Percentiles rank a stretch among this genome's conserved stretches.
phyloP scores from a whole-genome alignment of 2,888 invertebrate genomes.

The Nemotelus pantherinus region DNA sequence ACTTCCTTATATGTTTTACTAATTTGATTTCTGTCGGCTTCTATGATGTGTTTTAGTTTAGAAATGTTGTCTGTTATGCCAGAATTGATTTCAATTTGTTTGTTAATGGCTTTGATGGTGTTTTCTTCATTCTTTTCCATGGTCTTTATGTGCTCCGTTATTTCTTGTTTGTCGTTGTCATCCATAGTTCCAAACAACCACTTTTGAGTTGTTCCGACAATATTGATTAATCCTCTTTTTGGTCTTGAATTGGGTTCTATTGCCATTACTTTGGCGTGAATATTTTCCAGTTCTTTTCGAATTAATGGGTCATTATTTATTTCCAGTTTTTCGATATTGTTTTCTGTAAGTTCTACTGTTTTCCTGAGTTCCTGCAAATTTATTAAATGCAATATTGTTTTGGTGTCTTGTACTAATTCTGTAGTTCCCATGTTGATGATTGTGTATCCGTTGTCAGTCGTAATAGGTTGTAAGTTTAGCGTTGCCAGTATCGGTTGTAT shows the following conservation, averaged over 20 bases:
- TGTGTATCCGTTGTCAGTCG: too few relatives aligned
- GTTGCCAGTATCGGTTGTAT: neutral
- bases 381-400: too few relatives aligned
- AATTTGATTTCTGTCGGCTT: slow-evolving; percentile 1
- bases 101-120: neutral
- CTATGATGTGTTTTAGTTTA: neutral
- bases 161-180: slow-evolving; percentile 1
- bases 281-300: neutral
- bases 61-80: neutral
- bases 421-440: too few relatives aligned
- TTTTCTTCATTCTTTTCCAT: neutral
- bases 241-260: neutral
- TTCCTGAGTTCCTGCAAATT: too few relatives aligned
- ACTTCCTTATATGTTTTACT: too few relatives aligned
- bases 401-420: too few relatives aligned
- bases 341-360: too few relatives aligned
- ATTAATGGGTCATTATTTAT: neutral
- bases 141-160: neutral
- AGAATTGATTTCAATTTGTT: neutral
- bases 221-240: slow-evolving; percentile 20
- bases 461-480: neutral
- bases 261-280: neutral
- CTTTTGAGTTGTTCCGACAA: slow-evolving; percentile 5
- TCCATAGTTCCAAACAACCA: slow-evolving; percentile 6
- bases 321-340: too few relatives aligned